Percentiles rank a stretch among this genome's conserved stretches.
phyloP scores from a whole-genome alignment of 2,113 vertebrate species.

The Poecilia latipinna region DNA sequence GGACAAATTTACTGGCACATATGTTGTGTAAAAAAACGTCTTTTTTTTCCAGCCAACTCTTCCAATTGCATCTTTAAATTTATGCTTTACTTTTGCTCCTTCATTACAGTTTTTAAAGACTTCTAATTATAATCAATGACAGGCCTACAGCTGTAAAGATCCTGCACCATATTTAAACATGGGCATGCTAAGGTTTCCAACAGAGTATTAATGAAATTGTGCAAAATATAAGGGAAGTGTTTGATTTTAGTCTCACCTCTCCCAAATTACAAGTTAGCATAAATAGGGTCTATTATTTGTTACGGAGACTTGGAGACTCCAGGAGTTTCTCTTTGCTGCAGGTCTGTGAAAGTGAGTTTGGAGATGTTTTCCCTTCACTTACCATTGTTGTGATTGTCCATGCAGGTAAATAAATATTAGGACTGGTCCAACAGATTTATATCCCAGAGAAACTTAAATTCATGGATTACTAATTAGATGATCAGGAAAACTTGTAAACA shows the following conservation, averaged over 20 bases:
- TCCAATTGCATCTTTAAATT: neutral
- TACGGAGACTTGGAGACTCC: neutral
- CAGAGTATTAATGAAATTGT: neutral
- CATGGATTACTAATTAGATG: neutral
- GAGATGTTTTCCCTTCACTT: neutral
- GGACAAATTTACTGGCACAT: neutral
- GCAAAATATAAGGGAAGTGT: neutral
- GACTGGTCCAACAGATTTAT: neutral
- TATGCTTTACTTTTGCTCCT: neutral
- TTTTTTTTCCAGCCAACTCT: neutral
- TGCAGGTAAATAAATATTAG: neutral
- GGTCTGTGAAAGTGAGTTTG: neutral
- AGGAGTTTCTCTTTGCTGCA: neutral
- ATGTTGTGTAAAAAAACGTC: neutral
- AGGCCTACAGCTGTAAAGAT: neutral
- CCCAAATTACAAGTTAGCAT: neutral
- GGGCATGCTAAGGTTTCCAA: neutral
- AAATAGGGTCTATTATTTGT: neutral
- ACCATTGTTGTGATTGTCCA: neutral
- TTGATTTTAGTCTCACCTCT: neutral
- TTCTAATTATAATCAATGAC: neutral
- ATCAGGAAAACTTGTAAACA: neutral
- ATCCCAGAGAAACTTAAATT: neutral
- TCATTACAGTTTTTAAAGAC: neutral
- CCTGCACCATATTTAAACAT: neutral